Evolutionary conservation across 53 echinoderm and acorn worm species (phyloP).

Genomic region (Actinopyga echinites): DNA sequence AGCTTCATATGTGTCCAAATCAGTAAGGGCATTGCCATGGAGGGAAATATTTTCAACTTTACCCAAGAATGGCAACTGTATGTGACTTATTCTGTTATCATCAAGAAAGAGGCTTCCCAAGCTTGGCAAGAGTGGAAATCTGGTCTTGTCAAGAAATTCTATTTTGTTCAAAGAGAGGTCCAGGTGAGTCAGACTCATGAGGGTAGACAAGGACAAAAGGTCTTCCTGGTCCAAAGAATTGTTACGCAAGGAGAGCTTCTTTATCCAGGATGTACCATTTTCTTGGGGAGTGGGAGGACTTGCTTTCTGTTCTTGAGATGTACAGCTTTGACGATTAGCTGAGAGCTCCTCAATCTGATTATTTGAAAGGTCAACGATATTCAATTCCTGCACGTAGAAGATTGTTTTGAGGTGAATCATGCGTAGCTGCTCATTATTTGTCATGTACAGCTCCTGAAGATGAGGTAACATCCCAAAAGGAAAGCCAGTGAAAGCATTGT

Average conservation of each 20-base stretch:
- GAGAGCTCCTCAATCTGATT: neutral
- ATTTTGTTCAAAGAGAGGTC: constrained; percentile 6
- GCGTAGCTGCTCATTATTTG: neutral
- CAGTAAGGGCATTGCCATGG: neutral
- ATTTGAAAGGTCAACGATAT: neutral
- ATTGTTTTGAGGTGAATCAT: neutral
- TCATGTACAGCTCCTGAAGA: neutral
- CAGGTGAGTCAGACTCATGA: neutral
- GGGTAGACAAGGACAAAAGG: neutral
- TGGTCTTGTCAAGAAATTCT: neutral
- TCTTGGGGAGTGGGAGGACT: neutral
- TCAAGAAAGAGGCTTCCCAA: neutral
- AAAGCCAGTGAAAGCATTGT: neutral
- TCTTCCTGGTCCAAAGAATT: neutral
- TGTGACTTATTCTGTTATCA: neutral
- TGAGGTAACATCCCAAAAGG: neutral
- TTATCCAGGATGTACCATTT: neutral
- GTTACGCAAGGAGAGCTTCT: neutral
- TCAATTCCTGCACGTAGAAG: neutral
- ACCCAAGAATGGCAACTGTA: neutral
- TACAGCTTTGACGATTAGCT: no score
- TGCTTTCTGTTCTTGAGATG: no score
- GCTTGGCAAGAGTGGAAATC: neutral
- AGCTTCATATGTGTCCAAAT: no score
- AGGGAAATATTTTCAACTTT: neutral